These are phyloP conservation scores for Orchestia grillus DNA, from an alignment of 1,140 invertebrate species.

Conservation along the genomic window DNA sequence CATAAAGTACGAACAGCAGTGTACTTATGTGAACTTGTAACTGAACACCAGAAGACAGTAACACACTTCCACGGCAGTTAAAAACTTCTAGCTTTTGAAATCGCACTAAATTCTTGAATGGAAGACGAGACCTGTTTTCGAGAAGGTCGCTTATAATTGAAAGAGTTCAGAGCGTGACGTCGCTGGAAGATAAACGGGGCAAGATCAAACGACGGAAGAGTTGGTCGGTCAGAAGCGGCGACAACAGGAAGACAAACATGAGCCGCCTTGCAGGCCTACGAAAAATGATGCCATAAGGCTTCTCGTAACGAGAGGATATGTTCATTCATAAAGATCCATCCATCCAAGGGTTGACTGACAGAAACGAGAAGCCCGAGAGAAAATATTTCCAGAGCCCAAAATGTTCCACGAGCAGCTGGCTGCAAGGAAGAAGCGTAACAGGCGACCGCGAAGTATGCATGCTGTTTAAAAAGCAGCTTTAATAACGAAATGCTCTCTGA, in stretches of 20 bases:
- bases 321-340: constrained; percentile 54
- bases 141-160: not conserved
- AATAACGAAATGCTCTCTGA: not conserved
- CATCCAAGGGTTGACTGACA: constrained; percentile 46
- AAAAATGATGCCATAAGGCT: constrained; percentile 48
- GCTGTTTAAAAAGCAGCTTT: not conserved
- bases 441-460: not conserved
- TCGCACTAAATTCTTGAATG: not conserved
- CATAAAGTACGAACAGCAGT: no score
- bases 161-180: not conserved
- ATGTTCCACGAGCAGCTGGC: not conserved
- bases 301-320: constrained; percentile 54
- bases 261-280: constrained; percentile 22
- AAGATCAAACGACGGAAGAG: constrained; percentile 7
- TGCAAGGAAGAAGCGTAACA: not conserved
- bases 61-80: not conserved
- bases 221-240: not conserved
- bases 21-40: no score
- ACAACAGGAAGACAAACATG: constrained; percentile 54
- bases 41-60: not conserved
- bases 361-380: constrained; percentile 18
- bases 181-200: not conserved
- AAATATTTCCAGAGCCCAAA: constrained; percentile 49
- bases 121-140: not conserved
- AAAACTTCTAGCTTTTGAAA: not conserved